Percentiles rank a stretch among this genome's conserved stretches.
Evolutionary conservation across 2,888 invertebrate genomes (phyloP).

Genomic region (Oscheius sp.): DNA sequence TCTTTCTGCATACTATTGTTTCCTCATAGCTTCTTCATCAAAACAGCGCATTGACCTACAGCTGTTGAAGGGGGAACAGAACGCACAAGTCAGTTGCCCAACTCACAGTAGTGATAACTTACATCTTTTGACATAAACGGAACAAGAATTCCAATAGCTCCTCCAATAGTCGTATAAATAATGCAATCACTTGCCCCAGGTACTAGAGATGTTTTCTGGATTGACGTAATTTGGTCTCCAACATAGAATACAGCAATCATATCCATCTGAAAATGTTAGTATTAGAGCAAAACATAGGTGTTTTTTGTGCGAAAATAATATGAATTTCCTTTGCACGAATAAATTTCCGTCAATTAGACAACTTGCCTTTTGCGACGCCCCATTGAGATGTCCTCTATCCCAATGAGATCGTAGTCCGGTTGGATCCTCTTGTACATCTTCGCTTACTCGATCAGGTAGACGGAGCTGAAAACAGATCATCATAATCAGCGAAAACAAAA

Average conservation of each 20-base stretch:
- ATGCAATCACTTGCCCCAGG: constrained; percentile 96
- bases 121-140: constrained; percentile 88
- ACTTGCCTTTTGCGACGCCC: constrained; percentile 89
- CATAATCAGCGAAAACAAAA: constrained; percentile 1
- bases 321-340: too few species aligned
- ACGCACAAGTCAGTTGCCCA: too few species aligned
- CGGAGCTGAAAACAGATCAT: constrained; percentile 74
- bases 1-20: neutral
- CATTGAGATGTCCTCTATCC: constrained; percentile 87
- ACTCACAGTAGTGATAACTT: constrained; percentile 32
- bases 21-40: neutral
- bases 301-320: too few species aligned
- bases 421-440: constrained; percentile 99
- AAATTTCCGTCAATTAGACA: too few species aligned
- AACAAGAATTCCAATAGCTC: constrained; percentile 88
- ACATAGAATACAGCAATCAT: constrained; percentile 91
- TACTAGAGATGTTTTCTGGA: constrained; percentile 88
- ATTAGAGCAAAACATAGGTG: neutral
- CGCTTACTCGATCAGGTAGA: constrained; percentile 87
- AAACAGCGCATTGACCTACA: constrained; percentile 10
- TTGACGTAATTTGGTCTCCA: constrained; percentile 92
- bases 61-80: constrained; percentile 3
- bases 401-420: constrained; percentile 97
- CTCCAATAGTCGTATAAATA: constrained; percentile 93
- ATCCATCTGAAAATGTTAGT: constrained; percentile 75